A percentile compares a stretch with the other conserved stretches of the same genome.
phyloP scores from a whole-genome alignment of 1,140 invertebrate genomes.

The Pogonomyrmex californicus region DNA sequence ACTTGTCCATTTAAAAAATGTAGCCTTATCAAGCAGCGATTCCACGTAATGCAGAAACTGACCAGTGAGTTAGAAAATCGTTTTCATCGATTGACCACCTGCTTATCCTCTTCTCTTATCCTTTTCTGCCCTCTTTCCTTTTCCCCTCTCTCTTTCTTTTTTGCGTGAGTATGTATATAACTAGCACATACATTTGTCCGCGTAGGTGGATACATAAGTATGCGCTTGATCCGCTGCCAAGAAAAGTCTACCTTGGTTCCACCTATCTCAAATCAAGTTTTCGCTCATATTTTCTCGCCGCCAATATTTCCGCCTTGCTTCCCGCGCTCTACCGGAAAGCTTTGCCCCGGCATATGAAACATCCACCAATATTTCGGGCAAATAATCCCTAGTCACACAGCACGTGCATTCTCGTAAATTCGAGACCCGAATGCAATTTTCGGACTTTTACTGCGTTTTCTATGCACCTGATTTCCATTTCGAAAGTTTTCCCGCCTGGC shows the following conservation, averaged over 20 bases:
- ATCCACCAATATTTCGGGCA: conserved; percentile 61
- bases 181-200: conserved; percentile 36
- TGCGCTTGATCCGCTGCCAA: conserved; percentile 76
- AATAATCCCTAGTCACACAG: conserved; percentile 54
- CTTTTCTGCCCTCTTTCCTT: background rate
- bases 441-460: conserved; percentile 52
- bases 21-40: conserved; percentile 52
- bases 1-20: conserved; percentile 55
- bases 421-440: conserved; percentile 58
- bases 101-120: background rate
- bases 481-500: conserved; percentile 40
- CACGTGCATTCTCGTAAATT: conserved; percentile 61
- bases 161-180: conserved; percentile 25
- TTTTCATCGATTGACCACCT: conserved; percentile 71
- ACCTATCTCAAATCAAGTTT: conserved; percentile 68
- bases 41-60: conserved; percentile 29
- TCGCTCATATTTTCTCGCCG: conserved; percentile 71
- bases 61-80: conserved; percentile 74
- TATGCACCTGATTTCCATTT: conserved; percentile 55
- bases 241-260: conserved; percentile 42
- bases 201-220: conserved; percentile 40
- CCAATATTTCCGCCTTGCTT: conserved; percentile 73
- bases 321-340: conserved; percentile 48
- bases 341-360: conserved; percentile 50
- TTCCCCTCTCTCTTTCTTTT: background rate